Base-by-base conservation (phyloP, 2,888 invertebrate species). In the Pomacea canaliculata region DNA sequence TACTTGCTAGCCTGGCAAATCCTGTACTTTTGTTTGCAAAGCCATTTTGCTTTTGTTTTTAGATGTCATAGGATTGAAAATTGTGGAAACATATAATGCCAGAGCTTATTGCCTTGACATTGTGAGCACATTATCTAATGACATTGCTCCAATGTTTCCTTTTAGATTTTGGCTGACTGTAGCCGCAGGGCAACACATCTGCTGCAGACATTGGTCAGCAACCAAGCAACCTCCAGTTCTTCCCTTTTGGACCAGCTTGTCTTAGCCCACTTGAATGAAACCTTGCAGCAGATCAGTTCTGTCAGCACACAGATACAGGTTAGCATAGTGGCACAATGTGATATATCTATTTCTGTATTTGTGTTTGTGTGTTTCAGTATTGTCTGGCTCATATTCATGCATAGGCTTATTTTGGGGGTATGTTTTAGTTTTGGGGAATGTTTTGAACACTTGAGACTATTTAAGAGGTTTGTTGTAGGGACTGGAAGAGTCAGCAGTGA, bases 161-260 rank as follows among this genome's bases (percentile, higher is more conserved):
- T 67, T 8, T 78, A 89, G 88, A 82, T 89, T 49, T 75, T 89
- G 76, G 83, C 84, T 65, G 89, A 89, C 78, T 86, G 86, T 79
- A 85, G 86, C 4, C 85, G 85, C 79, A 80, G 80, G 60, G 81
- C 85, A 10, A 71, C 85, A 46, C 82, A 82, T 77, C 83, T 85
- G 70, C 78, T 84, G 13, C 85, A 86, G 78, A 82, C 79, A 71
- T 81, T 86, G 65, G 81, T 78, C 12, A 56, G 74, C 13, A 70
- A 68, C n/a, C 71, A 75, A 10, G 77, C 77, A 13, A 65, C 70
- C 23, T n/a, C 73, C 68, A 71, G 59, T 10, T 27, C 73, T 73
- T 68, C 71, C n/a, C 76, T 81, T 18, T 63, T 68, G 48, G 80
- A 82, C 69, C 81, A 77, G 19, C 49, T 81, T 62, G 74, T 76